Percentiles rank a stretch among this genome's conserved stretches.
phyloP scores from a whole-genome alignment of 2,888 invertebrate species.

The Panzeria rudis region DNA sequence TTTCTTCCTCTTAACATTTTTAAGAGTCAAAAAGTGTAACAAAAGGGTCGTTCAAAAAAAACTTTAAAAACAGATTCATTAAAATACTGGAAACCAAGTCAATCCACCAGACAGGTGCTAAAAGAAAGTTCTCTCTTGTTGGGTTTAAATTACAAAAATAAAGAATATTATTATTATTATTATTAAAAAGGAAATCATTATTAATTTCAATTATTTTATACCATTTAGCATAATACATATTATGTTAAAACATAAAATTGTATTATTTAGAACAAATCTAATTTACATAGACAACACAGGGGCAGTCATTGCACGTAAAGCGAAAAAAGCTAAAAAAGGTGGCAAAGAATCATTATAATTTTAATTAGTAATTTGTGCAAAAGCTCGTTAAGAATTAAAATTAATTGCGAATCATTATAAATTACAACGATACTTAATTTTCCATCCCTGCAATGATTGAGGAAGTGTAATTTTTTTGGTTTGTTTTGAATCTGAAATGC shows the following conservation, averaged over 20 bases:
- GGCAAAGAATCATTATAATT: too few relatives aligned
- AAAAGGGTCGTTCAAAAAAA: slow-evolving; percentile 24
- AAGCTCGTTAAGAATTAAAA: too few relatives aligned
- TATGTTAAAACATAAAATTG: slow-evolving; percentile 13
- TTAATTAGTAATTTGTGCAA: too few relatives aligned
- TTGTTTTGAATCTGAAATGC: neutral
- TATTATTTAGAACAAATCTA: neutral
- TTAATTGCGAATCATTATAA: neutral
- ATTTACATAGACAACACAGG: too few relatives aligned
- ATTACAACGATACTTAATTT: neutral
- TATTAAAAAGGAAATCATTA: slow-evolving; percentile 50
- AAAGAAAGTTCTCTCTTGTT: slow-evolving; percentile 60
- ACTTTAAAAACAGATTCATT: slow-evolving; percentile 37
- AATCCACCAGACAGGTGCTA: slow-evolving; percentile 45
- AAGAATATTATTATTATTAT: too few relatives aligned
- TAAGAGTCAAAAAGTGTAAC: neutral
- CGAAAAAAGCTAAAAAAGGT: too few relatives aligned
- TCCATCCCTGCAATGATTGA: neutral
- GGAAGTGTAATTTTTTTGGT: too few relatives aligned
- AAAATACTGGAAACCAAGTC: slow-evolving; percentile 29
- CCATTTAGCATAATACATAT: slow-evolving; percentile 38
- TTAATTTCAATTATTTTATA: slow-evolving; percentile 18
- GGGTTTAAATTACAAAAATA: neutral
- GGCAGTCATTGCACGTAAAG: too few relatives aligned
- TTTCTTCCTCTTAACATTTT: neutral